Evolutionary conservation across 2,797 vertebrate species (phyloP).

Genomic region (Oreortyx pictus): DNA sequence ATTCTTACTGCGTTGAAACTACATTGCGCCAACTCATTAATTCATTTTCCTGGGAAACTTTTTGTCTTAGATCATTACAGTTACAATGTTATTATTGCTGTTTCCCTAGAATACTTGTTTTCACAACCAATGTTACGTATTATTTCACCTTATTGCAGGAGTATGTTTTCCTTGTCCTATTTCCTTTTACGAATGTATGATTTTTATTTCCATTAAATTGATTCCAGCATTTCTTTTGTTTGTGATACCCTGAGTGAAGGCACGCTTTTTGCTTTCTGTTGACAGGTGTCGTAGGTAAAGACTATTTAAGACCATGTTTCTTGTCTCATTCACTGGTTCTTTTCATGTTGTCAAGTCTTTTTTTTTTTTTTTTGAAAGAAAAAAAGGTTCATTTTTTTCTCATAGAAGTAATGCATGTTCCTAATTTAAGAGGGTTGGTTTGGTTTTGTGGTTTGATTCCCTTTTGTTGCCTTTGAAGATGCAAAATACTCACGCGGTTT

Average conservation of each 20-base stretch:
- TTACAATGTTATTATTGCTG: background rate
- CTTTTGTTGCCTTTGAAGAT: background rate
- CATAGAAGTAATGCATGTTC: background rate
- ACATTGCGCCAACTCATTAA: background rate
- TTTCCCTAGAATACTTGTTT: background rate
- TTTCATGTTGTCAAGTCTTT: background rate
- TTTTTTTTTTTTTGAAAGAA: background rate
- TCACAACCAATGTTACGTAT: background rate
- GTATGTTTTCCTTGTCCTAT: background rate
- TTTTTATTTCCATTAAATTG: background rate
- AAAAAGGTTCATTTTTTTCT: too few species aligned
- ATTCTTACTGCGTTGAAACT: background rate
- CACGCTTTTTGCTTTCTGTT: background rate
- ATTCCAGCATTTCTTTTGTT: background rate
- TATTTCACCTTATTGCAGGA: background rate
- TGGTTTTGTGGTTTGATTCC: background rate
- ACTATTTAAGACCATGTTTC: accelerated
- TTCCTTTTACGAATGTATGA: background rate
- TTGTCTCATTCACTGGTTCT: background rate
- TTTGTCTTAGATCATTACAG: background rate
- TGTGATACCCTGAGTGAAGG: background rate
- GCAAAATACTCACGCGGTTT: background rate
- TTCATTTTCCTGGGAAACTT: background rate
- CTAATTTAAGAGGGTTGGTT: background rate
- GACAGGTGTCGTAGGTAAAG: background rate